Base-by-base conservation (phyloP, 2,888 invertebrate species). In the Petrolisthes cinctipes region DNA sequence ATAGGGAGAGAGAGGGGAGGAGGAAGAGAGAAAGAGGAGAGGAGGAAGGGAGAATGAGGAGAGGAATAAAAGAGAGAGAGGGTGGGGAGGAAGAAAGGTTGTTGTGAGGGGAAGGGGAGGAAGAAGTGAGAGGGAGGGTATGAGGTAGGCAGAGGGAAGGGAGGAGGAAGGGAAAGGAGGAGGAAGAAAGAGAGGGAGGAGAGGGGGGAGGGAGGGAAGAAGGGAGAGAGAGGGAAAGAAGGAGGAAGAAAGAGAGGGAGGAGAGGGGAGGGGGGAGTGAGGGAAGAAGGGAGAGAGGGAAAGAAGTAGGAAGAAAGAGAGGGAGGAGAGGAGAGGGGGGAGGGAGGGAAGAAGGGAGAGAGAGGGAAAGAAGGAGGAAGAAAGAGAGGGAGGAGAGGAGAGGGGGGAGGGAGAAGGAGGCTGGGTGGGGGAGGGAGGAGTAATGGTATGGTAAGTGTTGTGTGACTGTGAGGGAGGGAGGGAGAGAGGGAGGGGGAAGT, bases 91-190 rank as follows among this genome's bases (percentile, higher is more conserved):
- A 37, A 37, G 37, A 37, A 37, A 37, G 37, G 1, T 37, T 37
- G 37, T 2, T 37, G 37, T 37, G 37, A 37, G 37, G 37, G 37
- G 37, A 37, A 37, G 37, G 37, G 2, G 37, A 37, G 37, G 37
- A 37, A 37, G 37, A 37, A 37, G 37, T 37, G 37, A 37, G 37
- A 37, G 37, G 37, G 37, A 37, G 37, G 73, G 17, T n/a, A n/a
- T n/a, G 73, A 73, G 73, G 23, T n/a, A n/a, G n/a, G n/a, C n/a
- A n/a, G 73, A 73, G 73, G 23, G 73, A 73, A n/a, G 23, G 73
- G 23, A n/a, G 17, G 73, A 73, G 73, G 17, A n/a, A 73, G 73
- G 23, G 73, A 73, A 37, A 73, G 73, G 23, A 37, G 23, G 78
- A 53, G 37, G 23, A 37, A 73, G 73, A 73, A 37, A 73, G 73